Evolutionary conservation across 2,113 vertebrate genomes (phyloP).

Genomic region (Tachysurus fulvidraco): DNA sequence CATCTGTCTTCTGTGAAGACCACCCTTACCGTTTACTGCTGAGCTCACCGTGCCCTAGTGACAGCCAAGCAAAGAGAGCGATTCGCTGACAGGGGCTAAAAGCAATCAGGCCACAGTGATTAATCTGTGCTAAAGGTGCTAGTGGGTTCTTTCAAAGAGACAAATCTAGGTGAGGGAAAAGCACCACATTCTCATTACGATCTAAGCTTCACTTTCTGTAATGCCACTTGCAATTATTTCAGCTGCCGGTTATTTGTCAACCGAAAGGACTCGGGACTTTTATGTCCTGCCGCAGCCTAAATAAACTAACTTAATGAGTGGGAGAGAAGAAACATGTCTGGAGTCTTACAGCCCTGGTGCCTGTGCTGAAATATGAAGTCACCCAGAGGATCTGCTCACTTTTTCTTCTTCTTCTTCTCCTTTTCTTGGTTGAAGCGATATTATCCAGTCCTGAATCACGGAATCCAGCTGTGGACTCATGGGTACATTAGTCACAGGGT

Average conservation of each 20-base stretch:
- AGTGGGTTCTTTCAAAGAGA: slow-evolving; percentile 26
- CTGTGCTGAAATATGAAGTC: neutral
- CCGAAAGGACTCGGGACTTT: neutral
- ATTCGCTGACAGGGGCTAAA: slow-evolving; percentile 9
- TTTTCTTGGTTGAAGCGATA: neutral
- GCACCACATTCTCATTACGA: slow-evolving; percentile 42
- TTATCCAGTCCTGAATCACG: neutral
- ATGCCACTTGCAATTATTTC: slow-evolving; percentile 42
- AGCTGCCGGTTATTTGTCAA: slow-evolving; percentile 36
- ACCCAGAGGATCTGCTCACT: neutral
- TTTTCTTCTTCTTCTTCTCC: neutral
- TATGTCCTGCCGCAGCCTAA: neutral
- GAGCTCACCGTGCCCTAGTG: slow-evolving; percentile 25
- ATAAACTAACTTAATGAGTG: slow-evolving; percentile 22
- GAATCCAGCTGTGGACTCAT: neutral
- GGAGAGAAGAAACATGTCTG: neutral
- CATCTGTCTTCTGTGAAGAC: slow-evolving; percentile 19
- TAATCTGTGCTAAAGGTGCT: slow-evolving; percentile 47
- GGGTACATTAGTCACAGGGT: neutral
- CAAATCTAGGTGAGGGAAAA: slow-evolving; percentile 33
- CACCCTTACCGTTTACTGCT: slow-evolving; percentile 16
- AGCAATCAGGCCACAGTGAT: slow-evolving; percentile 35
- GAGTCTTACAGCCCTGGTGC: slow-evolving; percentile 15
- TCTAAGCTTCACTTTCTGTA: slow-evolving; percentile 22
- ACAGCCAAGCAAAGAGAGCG: neutral